Evolutionary conservation across 2,797 vertebrate genomes (phyloP).

Genomic region (Mycteria americana): DNA sequence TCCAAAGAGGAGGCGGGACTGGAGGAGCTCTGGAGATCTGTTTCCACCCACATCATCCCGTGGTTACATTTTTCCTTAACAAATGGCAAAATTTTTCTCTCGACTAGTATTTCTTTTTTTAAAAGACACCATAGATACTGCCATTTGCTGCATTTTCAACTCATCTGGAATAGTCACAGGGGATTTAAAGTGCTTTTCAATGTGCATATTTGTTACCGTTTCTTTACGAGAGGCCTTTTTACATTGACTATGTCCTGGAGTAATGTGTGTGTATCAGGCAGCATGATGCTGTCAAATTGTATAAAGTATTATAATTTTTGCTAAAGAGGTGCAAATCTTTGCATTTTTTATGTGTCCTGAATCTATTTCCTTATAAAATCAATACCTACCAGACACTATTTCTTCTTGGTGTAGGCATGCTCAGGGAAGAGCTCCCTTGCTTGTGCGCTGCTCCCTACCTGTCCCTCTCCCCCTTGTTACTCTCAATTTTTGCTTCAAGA

Average conservation of each 20-base stretch:
- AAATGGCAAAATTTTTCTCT: background rate
- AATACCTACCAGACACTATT: background rate
- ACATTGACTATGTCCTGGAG: background rate
- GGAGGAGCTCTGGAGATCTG: background rate
- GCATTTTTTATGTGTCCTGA: background rate
- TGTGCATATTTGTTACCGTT: background rate
- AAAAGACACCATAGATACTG: background rate
- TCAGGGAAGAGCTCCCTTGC: background rate
- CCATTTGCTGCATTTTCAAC: background rate
- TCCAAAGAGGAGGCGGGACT: background rate
- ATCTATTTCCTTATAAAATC: background rate
- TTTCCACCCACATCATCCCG: background rate
- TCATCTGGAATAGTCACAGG: background rate
- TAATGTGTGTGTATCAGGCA: background rate
- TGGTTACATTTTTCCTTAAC: background rate
- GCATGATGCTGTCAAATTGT: background rate
- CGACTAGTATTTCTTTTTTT: background rate
- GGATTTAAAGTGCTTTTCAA: background rate
- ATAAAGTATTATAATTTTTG: background rate
- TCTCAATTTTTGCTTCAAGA: background rate
- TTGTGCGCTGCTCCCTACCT: rapidly evolving
- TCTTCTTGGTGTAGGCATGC: background rate
- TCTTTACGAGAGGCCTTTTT: background rate
- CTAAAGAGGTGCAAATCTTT: background rate
- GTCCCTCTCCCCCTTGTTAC: rapidly evolving